A percentile compares a stretch with the other conserved stretches of the same genome.
Evolutionary conservation across 2,888 invertebrate genomes (phyloP).

Genomic region (Philonicus albiceps): DNA sequence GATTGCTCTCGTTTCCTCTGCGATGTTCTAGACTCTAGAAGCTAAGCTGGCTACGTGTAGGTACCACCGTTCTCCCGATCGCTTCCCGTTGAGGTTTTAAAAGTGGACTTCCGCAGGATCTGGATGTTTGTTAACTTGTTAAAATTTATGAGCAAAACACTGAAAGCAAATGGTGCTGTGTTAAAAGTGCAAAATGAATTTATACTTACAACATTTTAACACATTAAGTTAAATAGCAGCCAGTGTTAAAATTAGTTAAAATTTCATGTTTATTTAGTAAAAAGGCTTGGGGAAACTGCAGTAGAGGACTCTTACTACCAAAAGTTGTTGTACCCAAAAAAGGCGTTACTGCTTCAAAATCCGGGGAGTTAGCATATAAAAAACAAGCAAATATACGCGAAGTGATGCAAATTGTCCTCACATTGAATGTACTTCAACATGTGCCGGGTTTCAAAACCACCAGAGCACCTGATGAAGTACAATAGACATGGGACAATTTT

Average conservation of each 20-base stretch:
- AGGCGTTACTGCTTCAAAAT: neutral
- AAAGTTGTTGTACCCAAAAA: neutral
- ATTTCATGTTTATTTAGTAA: too few relatives aligned
- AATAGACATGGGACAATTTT: constrained; percentile 90
- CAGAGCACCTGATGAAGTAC: constrained; percentile 99
- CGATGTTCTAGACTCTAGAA: neutral
- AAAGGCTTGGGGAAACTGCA: too few relatives aligned
- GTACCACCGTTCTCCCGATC: neutral
- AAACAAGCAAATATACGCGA: neutral
- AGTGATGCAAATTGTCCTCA: constrained; percentile 68
- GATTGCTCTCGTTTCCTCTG: neutral
- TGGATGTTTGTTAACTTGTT: neutral
- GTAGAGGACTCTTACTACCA: too few relatives aligned
- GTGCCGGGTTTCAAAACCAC: constrained; percentile 91
- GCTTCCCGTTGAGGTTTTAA: neutral
- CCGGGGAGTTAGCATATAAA: neutral
- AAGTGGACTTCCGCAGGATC: neutral
- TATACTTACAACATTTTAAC: neutral
- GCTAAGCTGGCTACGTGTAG: neutral
- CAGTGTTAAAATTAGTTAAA: too few relatives aligned
- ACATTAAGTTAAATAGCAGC: too few relatives aligned
- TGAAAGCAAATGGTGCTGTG: too few relatives aligned
- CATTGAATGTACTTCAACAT: constrained; percentile 99
- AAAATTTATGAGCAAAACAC: neutral
- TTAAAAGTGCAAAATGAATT: neutral